Evolutionary conservation across 2,797 vertebrate genomes (phyloP).

Genomic region (Scarus forsteni): DNA sequence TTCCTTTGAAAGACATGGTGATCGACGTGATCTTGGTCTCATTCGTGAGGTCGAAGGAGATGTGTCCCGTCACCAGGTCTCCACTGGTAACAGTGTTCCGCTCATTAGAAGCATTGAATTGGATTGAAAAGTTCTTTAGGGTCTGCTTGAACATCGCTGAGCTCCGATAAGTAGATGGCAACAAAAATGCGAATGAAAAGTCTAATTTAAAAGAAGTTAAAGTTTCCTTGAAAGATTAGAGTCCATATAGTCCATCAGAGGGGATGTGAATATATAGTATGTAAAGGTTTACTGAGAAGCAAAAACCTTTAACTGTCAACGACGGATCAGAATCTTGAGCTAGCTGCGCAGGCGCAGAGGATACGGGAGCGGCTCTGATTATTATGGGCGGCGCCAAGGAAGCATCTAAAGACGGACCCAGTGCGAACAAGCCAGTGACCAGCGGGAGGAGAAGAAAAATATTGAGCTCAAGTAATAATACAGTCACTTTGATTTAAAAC

Average conservation of each 20-base stretch:
- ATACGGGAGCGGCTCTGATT: background rate
- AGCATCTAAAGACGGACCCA: too few species aligned
- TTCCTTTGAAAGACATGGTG: conserved; percentile 30
- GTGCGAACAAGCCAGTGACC: too few species aligned
- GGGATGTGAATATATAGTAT: too few species aligned
- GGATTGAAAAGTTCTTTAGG: conserved; percentile 59
- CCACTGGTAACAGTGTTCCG: conserved; percentile 29
- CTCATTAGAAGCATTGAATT: conserved; percentile 28
- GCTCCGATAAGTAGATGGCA: too few species aligned
- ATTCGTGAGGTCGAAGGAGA: conserved; percentile 61
- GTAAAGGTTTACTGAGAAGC: too few species aligned
- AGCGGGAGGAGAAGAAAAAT: too few species aligned
- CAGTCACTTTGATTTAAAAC: too few species aligned
- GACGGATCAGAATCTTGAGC: background rate
- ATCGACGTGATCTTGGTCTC: conserved; percentile 48
- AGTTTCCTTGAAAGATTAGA: background rate
- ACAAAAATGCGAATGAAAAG: background rate
- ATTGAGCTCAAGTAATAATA: too few species aligned
- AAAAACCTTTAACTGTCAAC: too few species aligned
- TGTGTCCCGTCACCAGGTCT: conserved; percentile 43
- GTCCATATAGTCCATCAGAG: background rate
- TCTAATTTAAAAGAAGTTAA: background rate
- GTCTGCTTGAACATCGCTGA: conserved; percentile 51
- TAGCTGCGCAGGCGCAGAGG: conserved; percentile 8
- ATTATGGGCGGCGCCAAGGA: background rate